These are phyloP conservation scores for Natator depressus DNA, from an alignment of 2,113 vertebrate species.

Conservation along the genomic window DNA sequence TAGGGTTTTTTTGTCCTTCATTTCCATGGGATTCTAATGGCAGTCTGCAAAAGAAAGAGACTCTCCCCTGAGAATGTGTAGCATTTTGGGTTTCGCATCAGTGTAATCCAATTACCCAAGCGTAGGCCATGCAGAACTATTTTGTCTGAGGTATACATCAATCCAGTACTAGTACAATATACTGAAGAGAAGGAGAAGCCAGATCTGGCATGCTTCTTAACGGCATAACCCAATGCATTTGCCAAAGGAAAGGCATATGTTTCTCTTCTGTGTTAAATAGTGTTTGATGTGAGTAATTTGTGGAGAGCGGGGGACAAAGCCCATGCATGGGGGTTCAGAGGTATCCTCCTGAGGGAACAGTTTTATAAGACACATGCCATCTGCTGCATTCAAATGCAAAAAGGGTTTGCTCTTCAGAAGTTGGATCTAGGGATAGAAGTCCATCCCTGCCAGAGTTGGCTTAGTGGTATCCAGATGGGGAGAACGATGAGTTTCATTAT, in stretches of 20 bases:
- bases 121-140: slow-evolving; percentile 60
- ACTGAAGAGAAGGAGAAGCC: slow-evolving; percentile 56
- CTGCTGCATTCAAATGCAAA: slow-evolving; percentile 74
- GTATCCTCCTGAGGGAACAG: slow-evolving; percentile 65
- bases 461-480: slow-evolving; percentile 66
- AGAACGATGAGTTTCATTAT: slow-evolving; percentile 69
- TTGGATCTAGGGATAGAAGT: slow-evolving; percentile 75
- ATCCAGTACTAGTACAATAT: slow-evolving; percentile 57
- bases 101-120: slow-evolving; percentile 72
- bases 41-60: slow-evolving; percentile 43
- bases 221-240: slow-evolving; percentile 62
- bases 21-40: slow-evolving; percentile 64
- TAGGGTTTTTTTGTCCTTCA: slow-evolving; percentile 51
- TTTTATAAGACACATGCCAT: slow-evolving; percentile 71
- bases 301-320: slow-evolving; percentile 15
- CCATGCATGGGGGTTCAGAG: slow-evolving; percentile 66
- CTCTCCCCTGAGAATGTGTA: slow-evolving; percentile 53
- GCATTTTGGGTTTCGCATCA: slow-evolving; percentile 65
- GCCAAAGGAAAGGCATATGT: slow-evolving; percentile 71
- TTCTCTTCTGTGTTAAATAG: slow-evolving; percentile 53
- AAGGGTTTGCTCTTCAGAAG: slow-evolving; percentile 75
- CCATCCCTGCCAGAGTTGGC: slow-evolving; percentile 68
- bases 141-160: slow-evolving; percentile 71
- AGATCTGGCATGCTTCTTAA: slow-evolving; percentile 70
- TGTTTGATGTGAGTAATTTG: slow-evolving; percentile 60